A percentile compares a stretch with the other conserved stretches of the same genome.
Conservation (phyloP, 2,797 vertebrate genomes). For the Sebastes hubbsi region DNA sequence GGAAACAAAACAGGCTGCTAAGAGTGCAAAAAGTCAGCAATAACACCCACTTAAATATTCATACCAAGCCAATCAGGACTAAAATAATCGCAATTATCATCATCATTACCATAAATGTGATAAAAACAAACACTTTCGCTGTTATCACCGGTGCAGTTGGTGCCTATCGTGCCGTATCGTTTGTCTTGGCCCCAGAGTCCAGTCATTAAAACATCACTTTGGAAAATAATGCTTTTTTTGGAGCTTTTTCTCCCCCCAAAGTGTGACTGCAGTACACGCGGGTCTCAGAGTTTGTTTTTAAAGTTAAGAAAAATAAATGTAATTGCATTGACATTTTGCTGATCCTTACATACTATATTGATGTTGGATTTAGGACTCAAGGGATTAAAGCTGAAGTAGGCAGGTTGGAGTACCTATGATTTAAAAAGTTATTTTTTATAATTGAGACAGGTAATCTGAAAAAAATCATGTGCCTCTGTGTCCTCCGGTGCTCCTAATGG, state of each 20-base stretch:
- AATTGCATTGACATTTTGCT: background rate
- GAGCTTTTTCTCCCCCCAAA: slow-evolving; percentile 2
- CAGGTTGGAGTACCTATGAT: background rate
- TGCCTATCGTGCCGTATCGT: slow-evolving; percentile 15
- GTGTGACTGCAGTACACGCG: background rate
- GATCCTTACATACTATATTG: background rate
- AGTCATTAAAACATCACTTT: slow-evolving; percentile 18
- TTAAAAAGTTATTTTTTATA: too few species aligned
- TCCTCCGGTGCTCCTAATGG: too few species aligned
- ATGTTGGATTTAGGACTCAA: background rate
- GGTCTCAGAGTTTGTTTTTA: slow-evolving; percentile 1
- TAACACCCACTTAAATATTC: background rate
- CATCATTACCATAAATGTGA: slow-evolving; percentile 27
- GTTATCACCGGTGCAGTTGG: slow-evolving; percentile 12
- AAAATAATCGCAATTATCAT: slow-evolving; percentile 16
- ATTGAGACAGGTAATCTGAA: too few species aligned
- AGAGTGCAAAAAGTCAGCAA: slow-evolving; percentile 1
- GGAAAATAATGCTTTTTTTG: slow-evolving; percentile 43
- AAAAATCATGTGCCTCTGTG: too few species aligned
- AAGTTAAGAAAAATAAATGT: slow-evolving; percentile 7
- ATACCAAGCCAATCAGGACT: background rate
- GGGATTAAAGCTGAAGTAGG: background rate
- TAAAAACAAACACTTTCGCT: slow-evolving; percentile 10
- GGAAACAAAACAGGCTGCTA: background rate
- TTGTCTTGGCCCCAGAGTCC: slow-evolving; percentile 26